These are phyloP conservation scores for Eulacestoma nigropectus DNA, from an alignment of 2,113 vertebrate genomes.

Conservation along the genomic window DNA sequence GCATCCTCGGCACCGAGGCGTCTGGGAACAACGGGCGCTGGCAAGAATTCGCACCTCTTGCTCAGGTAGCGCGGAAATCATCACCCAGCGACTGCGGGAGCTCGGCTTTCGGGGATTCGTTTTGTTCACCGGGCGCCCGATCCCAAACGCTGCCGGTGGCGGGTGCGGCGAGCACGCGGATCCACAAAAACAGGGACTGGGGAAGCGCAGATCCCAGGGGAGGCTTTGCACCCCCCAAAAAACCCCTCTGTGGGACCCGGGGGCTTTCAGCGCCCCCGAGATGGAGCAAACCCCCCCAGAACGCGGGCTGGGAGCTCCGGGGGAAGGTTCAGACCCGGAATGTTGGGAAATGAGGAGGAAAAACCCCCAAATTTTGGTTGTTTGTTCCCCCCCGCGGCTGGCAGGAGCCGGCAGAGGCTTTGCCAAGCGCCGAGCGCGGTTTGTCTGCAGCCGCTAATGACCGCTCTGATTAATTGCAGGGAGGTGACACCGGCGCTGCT, in stretches of 20 bases:
- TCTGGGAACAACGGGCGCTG: background rate
- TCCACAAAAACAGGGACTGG: accelerated
- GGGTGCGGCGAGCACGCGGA: background rate
- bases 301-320: accelerated
- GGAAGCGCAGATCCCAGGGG: accelerated
- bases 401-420: background rate
- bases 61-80: background rate
- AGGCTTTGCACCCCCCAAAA: accelerated
- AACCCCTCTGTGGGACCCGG: accelerated
- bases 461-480: background rate
- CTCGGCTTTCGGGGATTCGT: accelerated
- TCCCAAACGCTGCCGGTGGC: background rate
- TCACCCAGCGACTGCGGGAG: background rate
- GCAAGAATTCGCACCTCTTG: background rate
- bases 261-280: background rate
- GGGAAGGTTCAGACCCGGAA: background rate
- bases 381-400: background rate
- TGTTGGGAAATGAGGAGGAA: background rate
- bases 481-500: background rate
- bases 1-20: background rate
- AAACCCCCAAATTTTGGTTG: background rate
- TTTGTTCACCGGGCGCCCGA: background rate
- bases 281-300: background rate
- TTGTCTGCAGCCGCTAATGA: background rate
- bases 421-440: background rate